A percentile compares a stretch with the other conserved stretches of the same genome.
phyloP scores from a whole-genome alignment of 2,113 vertebrate genomes.

The Cyphomyrus discorhynchus region DNA sequence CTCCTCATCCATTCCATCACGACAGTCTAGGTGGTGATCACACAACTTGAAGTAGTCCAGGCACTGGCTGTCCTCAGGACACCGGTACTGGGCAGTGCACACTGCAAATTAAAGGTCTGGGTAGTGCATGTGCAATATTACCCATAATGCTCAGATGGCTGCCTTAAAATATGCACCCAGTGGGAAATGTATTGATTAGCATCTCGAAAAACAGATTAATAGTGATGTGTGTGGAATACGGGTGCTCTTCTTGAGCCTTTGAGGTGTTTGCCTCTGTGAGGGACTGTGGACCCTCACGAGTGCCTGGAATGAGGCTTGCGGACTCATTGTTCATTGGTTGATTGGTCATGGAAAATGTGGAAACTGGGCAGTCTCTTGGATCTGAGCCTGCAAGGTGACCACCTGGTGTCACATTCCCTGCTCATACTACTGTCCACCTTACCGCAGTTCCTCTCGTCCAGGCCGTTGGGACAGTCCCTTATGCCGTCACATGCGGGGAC shows the following conservation, averaged over 20 bases:
- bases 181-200: not conserved
- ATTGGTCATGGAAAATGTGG: not conserved
- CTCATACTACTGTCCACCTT: not conserved
- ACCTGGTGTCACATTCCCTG: not conserved
- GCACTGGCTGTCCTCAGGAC: conserved; percentile 75
- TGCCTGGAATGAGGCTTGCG: not conserved
- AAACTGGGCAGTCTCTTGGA: not conserved
- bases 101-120: conserved; percentile 53
- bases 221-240: not conserved
- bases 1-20: conserved; percentile 69
- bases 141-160: not conserved
- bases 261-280: not conserved
- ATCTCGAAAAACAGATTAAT: not conserved
- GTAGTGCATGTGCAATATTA: not conserved
- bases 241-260: not conserved
- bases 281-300: not conserved
- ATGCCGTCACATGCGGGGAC: conserved; percentile 83
- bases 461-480: conserved; percentile 79
- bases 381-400: not conserved
- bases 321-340: not conserved
- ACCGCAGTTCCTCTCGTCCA: conserved; percentile 92
- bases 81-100: conserved; percentile 79
- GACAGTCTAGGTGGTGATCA: conserved; percentile 71
- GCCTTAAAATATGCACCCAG: not conserved
- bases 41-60: conserved; percentile 76